Conservation (phyloP, 2,113 vertebrate genomes). For the Lontra canadensis region DNA sequence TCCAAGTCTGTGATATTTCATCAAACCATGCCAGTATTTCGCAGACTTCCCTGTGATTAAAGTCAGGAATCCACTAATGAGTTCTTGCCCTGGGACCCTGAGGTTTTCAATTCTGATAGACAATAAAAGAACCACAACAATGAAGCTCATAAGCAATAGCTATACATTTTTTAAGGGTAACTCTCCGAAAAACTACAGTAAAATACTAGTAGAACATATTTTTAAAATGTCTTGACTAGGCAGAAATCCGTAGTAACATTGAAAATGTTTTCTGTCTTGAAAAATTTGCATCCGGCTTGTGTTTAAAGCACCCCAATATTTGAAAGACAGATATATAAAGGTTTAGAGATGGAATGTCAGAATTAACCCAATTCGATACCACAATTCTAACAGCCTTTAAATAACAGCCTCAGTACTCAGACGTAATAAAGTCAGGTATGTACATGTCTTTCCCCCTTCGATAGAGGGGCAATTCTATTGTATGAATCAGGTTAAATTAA, state of each 20-base stretch:
- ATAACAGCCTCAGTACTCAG: constrained; percentile 59
- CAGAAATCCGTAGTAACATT: background rate
- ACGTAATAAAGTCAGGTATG: constrained; percentile 70
- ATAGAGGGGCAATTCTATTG: constrained; percentile 58
- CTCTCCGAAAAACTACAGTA: background rate
- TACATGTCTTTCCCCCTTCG: background rate
- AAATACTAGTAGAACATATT: background rate
- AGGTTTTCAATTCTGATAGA: constrained; percentile 6
- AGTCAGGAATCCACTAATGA: background rate
- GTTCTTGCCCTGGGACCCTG: background rate
- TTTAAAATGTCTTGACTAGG: background rate
- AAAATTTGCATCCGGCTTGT: background rate
- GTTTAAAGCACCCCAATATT: background rate
- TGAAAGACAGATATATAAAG: background rate
- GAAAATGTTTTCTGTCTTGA: background rate
- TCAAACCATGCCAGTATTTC: background rate
- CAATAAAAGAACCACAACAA: constrained; percentile 41
- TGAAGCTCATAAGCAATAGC: background rate
- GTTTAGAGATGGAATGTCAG: background rate
- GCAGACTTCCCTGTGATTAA: constrained; percentile 3
- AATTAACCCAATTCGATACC: constrained; percentile 45
- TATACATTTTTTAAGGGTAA: background rate
- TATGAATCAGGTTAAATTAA: constrained; percentile 78
- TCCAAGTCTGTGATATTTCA: constrained; percentile 16
- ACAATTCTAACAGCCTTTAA: constrained; percentile 17